Evolutionary conservation across 2,797 vertebrate species (phyloP).

Genomic region (Tokudaia muenninki): DNA sequence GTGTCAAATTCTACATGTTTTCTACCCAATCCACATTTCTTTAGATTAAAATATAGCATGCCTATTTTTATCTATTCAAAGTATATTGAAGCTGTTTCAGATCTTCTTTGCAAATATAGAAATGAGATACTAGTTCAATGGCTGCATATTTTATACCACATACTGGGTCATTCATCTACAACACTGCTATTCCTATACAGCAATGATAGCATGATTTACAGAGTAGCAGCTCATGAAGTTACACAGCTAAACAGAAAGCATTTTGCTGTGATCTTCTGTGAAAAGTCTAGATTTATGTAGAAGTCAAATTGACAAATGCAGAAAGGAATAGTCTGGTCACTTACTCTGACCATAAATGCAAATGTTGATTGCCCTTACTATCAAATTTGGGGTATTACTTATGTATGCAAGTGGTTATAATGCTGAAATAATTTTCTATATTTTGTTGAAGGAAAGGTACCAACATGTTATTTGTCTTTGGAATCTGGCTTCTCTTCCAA

Average conservation of each 20-base stretch:
- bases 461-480: neutral
- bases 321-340: neutral
- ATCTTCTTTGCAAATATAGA: neutral
- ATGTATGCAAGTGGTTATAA: neutral
- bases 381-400: neutral
- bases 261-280: neutral
- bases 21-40: neutral
- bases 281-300: neutral
- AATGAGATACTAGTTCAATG: neutral
- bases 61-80: constrained; percentile 15
- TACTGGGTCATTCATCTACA: neutral
- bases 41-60: neutral
- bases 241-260: neutral
- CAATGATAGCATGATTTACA: neutral
- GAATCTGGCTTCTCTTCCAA: neutral
- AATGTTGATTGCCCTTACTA: neutral
- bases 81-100: neutral
- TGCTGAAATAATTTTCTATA: neutral
- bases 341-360: neutral
- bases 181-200: neutral
- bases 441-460: neutral
- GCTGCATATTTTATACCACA: neutral
- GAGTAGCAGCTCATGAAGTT: neutral
- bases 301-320: neutral
- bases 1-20: neutral